Evolutionary conservation across 2,888 invertebrate genomes (phyloP).

Genomic region (Myopa tessellatipennis): DNA sequence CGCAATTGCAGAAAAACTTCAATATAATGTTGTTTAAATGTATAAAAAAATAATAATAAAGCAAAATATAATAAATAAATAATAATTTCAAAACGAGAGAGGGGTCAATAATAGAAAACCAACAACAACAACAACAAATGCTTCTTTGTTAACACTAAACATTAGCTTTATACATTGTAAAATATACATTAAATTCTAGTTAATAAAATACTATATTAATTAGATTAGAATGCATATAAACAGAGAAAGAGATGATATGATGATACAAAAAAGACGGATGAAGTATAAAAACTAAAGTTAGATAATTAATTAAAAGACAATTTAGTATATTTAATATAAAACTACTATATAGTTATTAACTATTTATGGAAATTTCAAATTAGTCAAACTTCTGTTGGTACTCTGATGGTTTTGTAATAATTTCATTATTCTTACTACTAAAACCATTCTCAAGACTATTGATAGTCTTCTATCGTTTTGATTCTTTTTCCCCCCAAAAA

Average conservation of each 20-base stretch:
- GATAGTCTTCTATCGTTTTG: not conserved
- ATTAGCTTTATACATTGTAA: slow-evolving; percentile 61
- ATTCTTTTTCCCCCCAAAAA: slow-evolving; percentile 7
- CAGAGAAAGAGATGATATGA: not conserved
- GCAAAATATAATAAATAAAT: slow-evolving; percentile 44
- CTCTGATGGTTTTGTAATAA: not conserved
- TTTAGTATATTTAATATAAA: slow-evolving; percentile 9
- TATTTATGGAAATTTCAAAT: slow-evolving; percentile 7
- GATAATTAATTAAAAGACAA: slow-evolving; percentile 31
- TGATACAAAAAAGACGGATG: not conserved
- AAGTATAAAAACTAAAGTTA: slow-evolving; percentile 14
- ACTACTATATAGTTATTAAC: slow-evolving; percentile 9
- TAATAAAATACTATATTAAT: slow-evolving; percentile 52
- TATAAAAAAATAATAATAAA: slow-evolving; percentile 11
- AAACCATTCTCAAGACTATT: not conserved
- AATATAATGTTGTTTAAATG: slow-evolving; percentile 40
- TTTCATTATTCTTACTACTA: not conserved
- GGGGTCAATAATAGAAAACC: not conserved
- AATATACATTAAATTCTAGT: slow-evolving; percentile 54
- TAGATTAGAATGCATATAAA: slow-evolving; percentile 24
- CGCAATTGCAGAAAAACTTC: slow-evolving; percentile 40
- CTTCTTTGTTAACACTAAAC: slow-evolving; percentile 66
- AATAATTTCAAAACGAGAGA: slow-evolving; percentile 24
- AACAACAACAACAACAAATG: slow-evolving; percentile 52
- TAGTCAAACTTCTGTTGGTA: not conserved